phyloP scores from a whole-genome alignment of 2,113 vertebrate genomes.

The Terrapene triunguis region DNA sequence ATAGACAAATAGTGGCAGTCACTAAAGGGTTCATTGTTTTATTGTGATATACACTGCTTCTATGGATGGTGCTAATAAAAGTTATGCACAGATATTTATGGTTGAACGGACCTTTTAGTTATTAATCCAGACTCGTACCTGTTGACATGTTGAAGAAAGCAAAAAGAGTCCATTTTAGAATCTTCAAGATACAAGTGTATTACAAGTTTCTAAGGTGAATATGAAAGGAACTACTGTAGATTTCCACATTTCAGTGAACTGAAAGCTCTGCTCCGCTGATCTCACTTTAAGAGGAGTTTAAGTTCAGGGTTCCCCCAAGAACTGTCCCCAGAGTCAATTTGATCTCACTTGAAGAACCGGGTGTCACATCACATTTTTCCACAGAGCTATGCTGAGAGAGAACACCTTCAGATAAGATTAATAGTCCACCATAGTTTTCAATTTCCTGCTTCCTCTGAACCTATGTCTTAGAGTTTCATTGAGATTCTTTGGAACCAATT shows the following conservation, averaged over 20 bases:
- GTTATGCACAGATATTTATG: slow-evolving; percentile 16
- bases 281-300: background rate
- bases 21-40: slow-evolving; percentile 36
- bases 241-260: background rate
- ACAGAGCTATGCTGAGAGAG: background rate
- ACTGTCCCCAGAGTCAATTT: background rate
- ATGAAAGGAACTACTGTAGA: background rate
- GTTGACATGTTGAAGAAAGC: slow-evolving; percentile 35
- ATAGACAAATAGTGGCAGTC: slow-evolving; percentile 35
- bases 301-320: background rate
- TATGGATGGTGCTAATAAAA: background rate
- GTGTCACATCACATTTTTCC: background rate
- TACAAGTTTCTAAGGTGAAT: background rate
- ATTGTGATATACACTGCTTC: background rate
- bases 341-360: background rate
- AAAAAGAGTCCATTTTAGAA: background rate
- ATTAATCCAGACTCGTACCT: slow-evolving; percentile 15
- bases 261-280: background rate
- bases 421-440: background rate
- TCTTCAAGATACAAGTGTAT: background rate
- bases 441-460: background rate
- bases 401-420: background rate
- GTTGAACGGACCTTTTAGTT: background rate
- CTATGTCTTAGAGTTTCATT: accelerated
- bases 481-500: background rate